Evolutionary conservation across 2,113 vertebrate genomes (phyloP), one percentile per base, ranked within the genome.

Genomic region (Elephantulus edwardii): DNA sequence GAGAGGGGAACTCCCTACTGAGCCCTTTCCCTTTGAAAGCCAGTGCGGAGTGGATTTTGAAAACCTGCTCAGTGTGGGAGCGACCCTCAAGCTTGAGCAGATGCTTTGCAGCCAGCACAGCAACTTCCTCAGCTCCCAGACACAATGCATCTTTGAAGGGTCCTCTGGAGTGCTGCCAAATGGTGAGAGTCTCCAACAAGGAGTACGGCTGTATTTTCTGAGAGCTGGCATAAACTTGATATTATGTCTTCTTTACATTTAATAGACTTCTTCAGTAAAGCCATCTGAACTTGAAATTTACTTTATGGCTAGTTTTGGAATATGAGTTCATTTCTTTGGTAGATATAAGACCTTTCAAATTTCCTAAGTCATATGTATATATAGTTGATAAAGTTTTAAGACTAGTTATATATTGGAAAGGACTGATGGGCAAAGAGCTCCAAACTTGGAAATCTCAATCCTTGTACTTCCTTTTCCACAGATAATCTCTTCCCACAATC

Each of bases 251-350:
- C 38, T 40, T 70, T 70, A 83, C 33, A 70, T 58, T 70, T 62
- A 83, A 83, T 48, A 77, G 42, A 83, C 79, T 64, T 60, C n/a
- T 42, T 74, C 20, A 79, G 42, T 58, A 78, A 91, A 48, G 52
- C 10, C 30, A 75, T 42, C 40, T 78, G 40, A 90, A 44, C 52
- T 85, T 85, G 52, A 91, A 91, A 91, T 85, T 40, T 85, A 70
- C 26, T 78, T 78, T 78, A 52, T 84, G 58, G 81, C 52, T 6
- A 75, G 26, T 30, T 91, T 60, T 79, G n/a, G 12, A 50, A 60
- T 79, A 50, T 60, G 60, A 78, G 71, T 79, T 79, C 42, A 71
- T 79, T 71, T 86, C 62, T 71, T 79, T 85, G 74, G 62, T 86
- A 72, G 54, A 75, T 74, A 48, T 28, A 75, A 30, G 42, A 7